Base-by-base conservation (phyloP, 2,888 invertebrate genomes). In the Entomobrya multifasciata region DNA sequence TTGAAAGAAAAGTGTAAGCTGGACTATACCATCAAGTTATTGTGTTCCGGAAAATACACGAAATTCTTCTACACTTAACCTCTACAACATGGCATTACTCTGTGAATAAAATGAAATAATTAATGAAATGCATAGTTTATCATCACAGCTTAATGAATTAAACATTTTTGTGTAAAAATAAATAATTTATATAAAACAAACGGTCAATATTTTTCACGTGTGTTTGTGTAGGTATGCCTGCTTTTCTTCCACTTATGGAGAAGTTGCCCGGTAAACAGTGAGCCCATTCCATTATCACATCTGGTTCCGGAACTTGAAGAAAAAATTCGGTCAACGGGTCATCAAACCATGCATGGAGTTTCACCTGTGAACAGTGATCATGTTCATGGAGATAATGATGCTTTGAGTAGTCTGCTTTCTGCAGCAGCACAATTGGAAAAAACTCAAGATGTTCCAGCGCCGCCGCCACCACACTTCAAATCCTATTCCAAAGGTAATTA, bases 201-300 rank as follows among this genome's bases (percentile, higher is more conserved):
- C 36, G 2, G 20, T 67, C 10, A 0, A 20, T n/a, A 36, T 67
- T 41, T 36, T 44, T 20, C 15, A 15, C 15, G n/a, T 44, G 5
- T 67, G 17, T 82, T n/a, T 30, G 65, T 78, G 30, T 60, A 89
- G 89, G 81, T 82, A 84, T 86, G 86, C 70, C 80, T 88, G 41
- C 65, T 89, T 55, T 88, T 83, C 55, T 70, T 89, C 78, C 83
- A 82, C 44, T 84, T 88, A 30, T 86, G 88, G 86, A 88, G 88
- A 62, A 88, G 79, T 65, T 79, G 79, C 41, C 84, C 83, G 27
- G 87, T 87, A 41, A 81, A 47, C 62, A 85, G 84, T 49, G 84
- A 87, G 70, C 84, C 87, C 5, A 84, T 87, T 11, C 87, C 87
- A 17, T 85, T 87, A 55, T 72, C 82, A 70, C 62, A 65, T n/a